Percentiles rank a stretch among this genome's conserved stretches.
These are phyloP conservation scores for Drosophila aldrichi DNA, from an alignment of 2,888 invertebrate species.

Conservation along the genomic window DNA sequence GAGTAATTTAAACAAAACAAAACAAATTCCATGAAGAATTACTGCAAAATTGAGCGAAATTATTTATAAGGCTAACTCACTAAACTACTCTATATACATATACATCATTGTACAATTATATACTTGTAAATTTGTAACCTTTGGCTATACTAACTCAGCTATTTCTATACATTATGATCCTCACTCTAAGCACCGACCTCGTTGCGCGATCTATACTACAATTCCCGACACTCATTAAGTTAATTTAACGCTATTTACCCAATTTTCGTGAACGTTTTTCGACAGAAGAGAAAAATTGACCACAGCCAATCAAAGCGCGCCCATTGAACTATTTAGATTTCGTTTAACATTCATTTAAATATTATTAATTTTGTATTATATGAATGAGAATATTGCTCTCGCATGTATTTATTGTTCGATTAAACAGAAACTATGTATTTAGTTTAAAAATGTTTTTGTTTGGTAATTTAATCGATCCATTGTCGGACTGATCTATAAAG, in stretches of 20 bases:
- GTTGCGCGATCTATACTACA: conserved; percentile 67
- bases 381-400: conserved; percentile 67
- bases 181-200: conserved; percentile 73
- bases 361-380: conserved; percentile 59
- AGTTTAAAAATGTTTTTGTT: conserved; percentile 49
- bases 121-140: conserved; percentile 9
- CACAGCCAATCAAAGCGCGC: conserved; percentile 3
- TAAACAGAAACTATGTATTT: conserved; percentile 76
- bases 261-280: conserved; percentile 47
- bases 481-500: conserved; percentile 26
- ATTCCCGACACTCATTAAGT: conserved; percentile 50
- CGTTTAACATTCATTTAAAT: conserved; percentile 56
- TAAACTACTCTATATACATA: conserved; percentile 44
- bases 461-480: conserved; percentile 15
- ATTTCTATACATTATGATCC: conserved; percentile 31
- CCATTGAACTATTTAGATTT: conserved; percentile 55
- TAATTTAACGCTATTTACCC: conserved; percentile 60
- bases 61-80: conserved; percentile 55
- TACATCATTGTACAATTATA: conserved; percentile 19
- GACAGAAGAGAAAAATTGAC: background rate
- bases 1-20: conserved; percentile 77
- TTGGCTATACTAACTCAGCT: conserved; percentile 43
- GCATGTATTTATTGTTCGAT: conserved; percentile 80
- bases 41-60: conserved; percentile 61
- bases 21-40: conserved; percentile 39